Base-by-base conservation (phyloP, 64 coral and sea anemone genomes). In the Montipora foliosa region DNA sequence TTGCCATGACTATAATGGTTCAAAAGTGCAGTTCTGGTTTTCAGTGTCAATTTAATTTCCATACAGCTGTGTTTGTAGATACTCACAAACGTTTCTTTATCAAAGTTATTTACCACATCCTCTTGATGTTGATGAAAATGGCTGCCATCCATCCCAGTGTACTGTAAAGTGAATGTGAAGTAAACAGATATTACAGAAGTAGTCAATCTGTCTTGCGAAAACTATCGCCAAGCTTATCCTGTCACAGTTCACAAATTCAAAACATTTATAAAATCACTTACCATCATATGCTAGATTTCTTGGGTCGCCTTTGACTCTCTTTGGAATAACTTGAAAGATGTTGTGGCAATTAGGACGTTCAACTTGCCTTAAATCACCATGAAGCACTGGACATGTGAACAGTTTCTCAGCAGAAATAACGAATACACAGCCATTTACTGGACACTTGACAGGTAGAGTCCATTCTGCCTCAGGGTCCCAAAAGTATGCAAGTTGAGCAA, bases 401-500 rank as follows among this genome's bases (percentile, higher is more conserved):
- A 95, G 19, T 5, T 59, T 19, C 12, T 70, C 49, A 48, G 93
- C 80, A 80, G 88, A 91, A 21, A 81, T 87, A 50, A 95, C 75
- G 74, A 0, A 55, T 11, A 12, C n/a, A 49, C 91, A 92, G 21
- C 67, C 72, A 53, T 45, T 44, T 44, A 69, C 24, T 74, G 83
- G 88, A 44, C 91, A 97, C 21, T 10, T 79, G 9, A 87, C 80
- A 15, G 95, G 95, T 4, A 96, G 80, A 14, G 89, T 47, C 91
- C 87, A 96, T 16, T 90, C 91, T 16, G 69, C 15, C 55, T 96
- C 75, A 76, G 95, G 95, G 24, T 96, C 76, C 95, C 95, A 93
- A 90, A 96, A 96, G 49, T 87, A 96, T 64, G 87, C 8, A 14
- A 96, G 70, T 37, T 93, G 13, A 52, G 95, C 87, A 91, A 93